phyloP scores from a whole-genome alignment of 2,113 vertebrate genomes.

The Okapia johnstoni region DNA sequence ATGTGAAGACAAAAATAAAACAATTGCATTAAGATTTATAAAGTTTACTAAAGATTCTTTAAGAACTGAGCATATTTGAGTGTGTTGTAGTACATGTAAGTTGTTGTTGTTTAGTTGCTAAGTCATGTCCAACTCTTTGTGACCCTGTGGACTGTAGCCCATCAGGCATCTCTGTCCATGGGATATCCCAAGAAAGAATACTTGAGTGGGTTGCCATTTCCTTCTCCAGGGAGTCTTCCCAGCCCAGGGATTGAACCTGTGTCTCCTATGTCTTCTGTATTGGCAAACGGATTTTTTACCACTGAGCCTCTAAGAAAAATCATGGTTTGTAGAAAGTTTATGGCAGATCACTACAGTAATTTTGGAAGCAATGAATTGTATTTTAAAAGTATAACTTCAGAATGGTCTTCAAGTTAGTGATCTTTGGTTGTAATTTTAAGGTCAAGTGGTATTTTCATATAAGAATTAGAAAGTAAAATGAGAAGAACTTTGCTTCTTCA shows the following conservation, averaged over 20 bases:
- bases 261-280: background rate
- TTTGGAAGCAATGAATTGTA: background rate
- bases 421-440: slow-evolving; percentile 1
- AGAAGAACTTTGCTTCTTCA: background rate
- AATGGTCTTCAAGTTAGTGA: background rate
- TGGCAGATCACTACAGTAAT: background rate
- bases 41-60: background rate
- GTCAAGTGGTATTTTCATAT: background rate
- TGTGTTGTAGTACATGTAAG: background rate
- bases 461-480: background rate
- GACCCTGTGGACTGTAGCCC: background rate
- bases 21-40: background rate
- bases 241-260: background rate
- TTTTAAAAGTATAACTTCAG: background rate
- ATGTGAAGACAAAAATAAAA: background rate
- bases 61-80: background rate
- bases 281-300: background rate
- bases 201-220: background rate
- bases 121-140: background rate
- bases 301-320: background rate
- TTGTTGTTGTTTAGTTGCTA: background rate
- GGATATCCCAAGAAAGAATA: background rate
- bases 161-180: background rate
- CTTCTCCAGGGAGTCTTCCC: background rate
- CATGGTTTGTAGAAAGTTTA: background rate